Percentiles rank a stretch among this genome's conserved stretches.
These are phyloP conservation scores for Heterodera schachtii DNA, from an alignment of 1,140 invertebrate species.

Conservation along the genomic window DNA sequence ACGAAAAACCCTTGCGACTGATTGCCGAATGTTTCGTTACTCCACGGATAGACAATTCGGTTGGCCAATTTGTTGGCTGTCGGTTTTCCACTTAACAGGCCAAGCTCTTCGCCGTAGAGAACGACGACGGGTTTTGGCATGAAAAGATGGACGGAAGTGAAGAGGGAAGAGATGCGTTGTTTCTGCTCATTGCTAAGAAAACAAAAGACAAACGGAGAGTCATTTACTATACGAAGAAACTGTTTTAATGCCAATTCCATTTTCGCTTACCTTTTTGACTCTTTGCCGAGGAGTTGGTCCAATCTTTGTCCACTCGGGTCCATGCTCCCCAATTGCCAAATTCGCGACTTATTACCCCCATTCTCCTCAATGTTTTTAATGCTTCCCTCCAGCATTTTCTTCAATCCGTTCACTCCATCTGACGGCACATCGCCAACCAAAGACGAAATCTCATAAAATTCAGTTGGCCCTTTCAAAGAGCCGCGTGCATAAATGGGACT, in stretches of 20 bases:
- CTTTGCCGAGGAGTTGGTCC: conserved; percentile 13
- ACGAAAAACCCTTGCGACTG: conserved; percentile 16
- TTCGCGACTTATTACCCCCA: neutral
- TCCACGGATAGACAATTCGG: conserved; percentile 26
- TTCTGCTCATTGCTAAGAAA: neutral
- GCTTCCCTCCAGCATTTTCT: neutral
- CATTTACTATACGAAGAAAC: conserved; percentile 6
- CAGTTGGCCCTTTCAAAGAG: neutral
- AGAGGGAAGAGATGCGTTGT: conserved; percentile 8
- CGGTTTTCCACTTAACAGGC: conserved; percentile 14
- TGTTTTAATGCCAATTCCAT: neutral
- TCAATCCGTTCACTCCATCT: neutral
- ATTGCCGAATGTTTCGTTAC: conserved; percentile 6
- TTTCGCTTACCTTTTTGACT: neutral
- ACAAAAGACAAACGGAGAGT: neutral
- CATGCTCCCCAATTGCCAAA: conserved; percentile 22
- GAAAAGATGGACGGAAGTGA: conserved; percentile 15
- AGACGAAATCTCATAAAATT: neutral
- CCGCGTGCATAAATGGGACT: conserved; percentile 16
- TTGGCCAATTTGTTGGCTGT: conserved; percentile 7
- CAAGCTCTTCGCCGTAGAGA: conserved; percentile 27
- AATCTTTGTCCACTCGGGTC: conserved; percentile 17
- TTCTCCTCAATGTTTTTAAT: neutral
- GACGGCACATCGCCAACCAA: conserved; percentile 10
- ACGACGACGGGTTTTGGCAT: conserved; percentile 9